Percentiles rank a stretch among this genome's conserved stretches.
Evolutionary conservation across 2,113 vertebrate genomes (phyloP).

Genomic region (Cololabis saira): DNA sequence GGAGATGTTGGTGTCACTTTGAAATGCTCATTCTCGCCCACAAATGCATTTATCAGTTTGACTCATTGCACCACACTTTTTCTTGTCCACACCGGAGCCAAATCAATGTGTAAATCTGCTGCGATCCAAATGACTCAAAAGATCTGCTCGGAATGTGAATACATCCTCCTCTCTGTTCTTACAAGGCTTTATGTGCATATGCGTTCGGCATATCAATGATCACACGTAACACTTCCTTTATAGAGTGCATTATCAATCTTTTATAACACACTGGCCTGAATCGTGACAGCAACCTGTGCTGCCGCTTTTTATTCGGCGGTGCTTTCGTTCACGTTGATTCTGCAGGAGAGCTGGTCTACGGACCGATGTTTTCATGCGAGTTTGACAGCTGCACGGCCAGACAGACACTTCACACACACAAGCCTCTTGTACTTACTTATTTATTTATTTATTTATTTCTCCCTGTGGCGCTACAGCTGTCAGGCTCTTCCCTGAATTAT

Average conservation of each 20-base stretch:
- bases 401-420: slow-evolving; percentile 28
- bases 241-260: not conserved
- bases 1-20: slow-evolving; percentile 58
- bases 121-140: slow-evolving; percentile 26
- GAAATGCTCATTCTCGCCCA: slow-evolving; percentile 57
- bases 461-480: slow-evolving; percentile 47
- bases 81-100: slow-evolving; percentile 24
- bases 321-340: slow-evolving; percentile 41
- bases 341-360: slow-evolving; percentile 16
- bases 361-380: slow-evolving; percentile 34
- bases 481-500: slow-evolving; percentile 44
- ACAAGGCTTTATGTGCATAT: slow-evolving; percentile 11
- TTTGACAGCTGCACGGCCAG: slow-evolving; percentile 50
- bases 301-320: slow-evolving; percentile 26
- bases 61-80: slow-evolving; percentile 55
- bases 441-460: slow-evolving; percentile 20
- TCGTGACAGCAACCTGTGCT: slow-evolving; percentile 20
- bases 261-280: slow-evolving; percentile 9
- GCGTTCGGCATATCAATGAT: slow-evolving; percentile 36
- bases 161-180: slow-evolving; percentile 22
- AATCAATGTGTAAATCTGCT: slow-evolving; percentile 7
- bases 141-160: slow-evolving; percentile 7
- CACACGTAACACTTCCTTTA: not conserved
- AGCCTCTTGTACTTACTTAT: slow-evolving; percentile 3
- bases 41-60: slow-evolving; percentile 47